Conservation (phyloP, 2,113 vertebrate genomes). For the Hoplias malabaricus region DNA sequence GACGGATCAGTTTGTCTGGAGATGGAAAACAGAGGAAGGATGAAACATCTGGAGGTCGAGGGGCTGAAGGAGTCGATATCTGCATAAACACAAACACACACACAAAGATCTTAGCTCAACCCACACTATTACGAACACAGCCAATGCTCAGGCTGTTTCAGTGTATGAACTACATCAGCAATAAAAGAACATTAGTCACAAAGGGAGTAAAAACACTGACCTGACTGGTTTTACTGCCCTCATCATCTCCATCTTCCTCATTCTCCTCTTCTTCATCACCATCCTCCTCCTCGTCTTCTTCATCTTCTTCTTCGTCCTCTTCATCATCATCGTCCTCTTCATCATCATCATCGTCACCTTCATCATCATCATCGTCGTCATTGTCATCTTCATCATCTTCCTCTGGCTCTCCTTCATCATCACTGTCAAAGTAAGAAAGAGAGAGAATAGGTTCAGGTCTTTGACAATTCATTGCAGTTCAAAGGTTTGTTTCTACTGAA, state of each 20-base stretch:
- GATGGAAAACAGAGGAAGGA: conserved; percentile 92
- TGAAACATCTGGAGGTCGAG: conserved; percentile 79
- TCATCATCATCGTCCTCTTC: conserved; percentile 48
- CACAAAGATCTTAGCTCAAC: not conserved
- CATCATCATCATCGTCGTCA: not conserved
- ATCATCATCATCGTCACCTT: conserved; percentile 13
- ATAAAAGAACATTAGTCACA: too few relatives aligned
- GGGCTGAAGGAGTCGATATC: conserved; percentile 76
- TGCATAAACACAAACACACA: not conserved
- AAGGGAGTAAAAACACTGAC: conserved; percentile 53
- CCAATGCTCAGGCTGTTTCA: too few relatives aligned
- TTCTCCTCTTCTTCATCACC: conserved; percentile 58
- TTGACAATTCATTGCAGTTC: too few relatives aligned
- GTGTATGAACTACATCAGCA: too few relatives aligned
- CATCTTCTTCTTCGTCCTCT: conserved; percentile 49
- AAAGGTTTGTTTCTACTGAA: too few relatives aligned
- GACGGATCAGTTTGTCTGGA: conserved; percentile 88
- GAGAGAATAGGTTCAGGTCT: not conserved
- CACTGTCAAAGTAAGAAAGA: conserved; percentile 54
- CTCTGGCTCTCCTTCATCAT: conserved; percentile 74
- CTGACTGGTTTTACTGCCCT: conserved; percentile 52
- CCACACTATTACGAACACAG: not conserved
- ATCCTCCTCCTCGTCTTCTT: conserved; percentile 44
- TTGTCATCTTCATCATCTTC: conserved; percentile 61
- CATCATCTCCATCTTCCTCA: conserved; percentile 54